phyloP scores from a whole-genome alignment of 2,888 invertebrate genomes.

The Timema podura region DNA sequence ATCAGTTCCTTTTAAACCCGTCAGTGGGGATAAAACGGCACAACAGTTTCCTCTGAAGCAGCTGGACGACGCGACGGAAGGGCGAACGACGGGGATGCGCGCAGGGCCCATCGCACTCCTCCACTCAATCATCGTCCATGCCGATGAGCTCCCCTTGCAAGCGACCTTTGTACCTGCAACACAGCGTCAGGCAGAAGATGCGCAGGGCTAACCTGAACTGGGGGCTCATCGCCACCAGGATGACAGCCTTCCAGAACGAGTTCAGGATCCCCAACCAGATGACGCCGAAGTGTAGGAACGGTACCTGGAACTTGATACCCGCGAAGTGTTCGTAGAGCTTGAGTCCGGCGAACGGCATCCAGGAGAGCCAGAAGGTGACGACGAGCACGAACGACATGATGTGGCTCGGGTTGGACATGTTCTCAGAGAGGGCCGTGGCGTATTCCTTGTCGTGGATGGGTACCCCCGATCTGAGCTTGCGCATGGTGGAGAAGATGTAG shows the following conservation, averaged over 20 bases:
- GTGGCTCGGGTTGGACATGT: constrained; percentile 90
- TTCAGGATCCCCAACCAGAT: constrained; percentile 95
- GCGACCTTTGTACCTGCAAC: constrained; percentile 80
- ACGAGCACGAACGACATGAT: constrained; percentile 93
- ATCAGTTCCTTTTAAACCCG: too few relatives aligned
- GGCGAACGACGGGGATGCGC: background rate
- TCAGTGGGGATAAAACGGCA: too few relatives aligned
- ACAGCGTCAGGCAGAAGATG: constrained; percentile 82
- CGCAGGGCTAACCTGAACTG: constrained; percentile 87
- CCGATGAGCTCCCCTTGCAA: constrained; percentile 81
- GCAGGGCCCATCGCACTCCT: constrained; percentile 12
- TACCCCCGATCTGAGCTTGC: constrained; percentile 75
- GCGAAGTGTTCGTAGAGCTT: constrained; percentile 63
- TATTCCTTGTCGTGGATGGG: constrained; percentile 91
- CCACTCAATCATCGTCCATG: constrained; percentile 68
- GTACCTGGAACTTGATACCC: constrained; percentile 54
- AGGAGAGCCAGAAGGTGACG: constrained; percentile 86
- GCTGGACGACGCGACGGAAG: background rate
- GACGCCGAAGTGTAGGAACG: constrained; percentile 85
- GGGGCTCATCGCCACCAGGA: constrained; percentile 84
- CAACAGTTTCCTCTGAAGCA: background rate
- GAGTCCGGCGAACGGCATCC: constrained; percentile 86
- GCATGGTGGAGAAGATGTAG: constrained; percentile 92
- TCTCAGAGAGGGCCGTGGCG: constrained; percentile 84
- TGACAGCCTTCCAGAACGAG: constrained; percentile 92